Evolutionary conservation across 1,140 invertebrate genomes (phyloP), one percentile per base, ranked within the genome.

Genomic region (Euura lappo): DNA sequence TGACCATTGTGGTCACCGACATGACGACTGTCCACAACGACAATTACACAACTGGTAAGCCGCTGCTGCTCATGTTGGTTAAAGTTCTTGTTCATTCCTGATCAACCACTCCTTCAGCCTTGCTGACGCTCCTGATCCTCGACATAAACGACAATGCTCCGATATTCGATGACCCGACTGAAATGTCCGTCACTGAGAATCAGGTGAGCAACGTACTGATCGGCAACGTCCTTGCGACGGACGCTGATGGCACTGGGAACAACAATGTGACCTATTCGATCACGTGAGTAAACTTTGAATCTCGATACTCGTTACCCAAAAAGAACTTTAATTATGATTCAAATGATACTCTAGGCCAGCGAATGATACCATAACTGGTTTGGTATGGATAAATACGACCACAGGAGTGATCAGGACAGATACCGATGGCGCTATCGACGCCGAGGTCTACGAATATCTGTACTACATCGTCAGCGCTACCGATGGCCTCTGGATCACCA

Each of bases 401-500:
- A 81, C 84, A 2, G 90, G 90, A 10, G 83, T 87, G 75, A 77
- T 91, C 8, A 79, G 78, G 8, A 87, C 89, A 4, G 75, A 83
- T 47, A 69, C 74, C 8, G 74, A 81, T 51, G 77, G 78, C n/a
- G 81, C 80, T 2, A 89, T 91, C 51, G 87, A 90, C 77, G 88
- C 88, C 4, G 90, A 90, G 73, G 75, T 67, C 6, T 73, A 83
- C 66, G 69, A 85, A 65, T 60, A 60, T 60, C 80, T 91, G 7
- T 81, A 84, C 74, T 90, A 90, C 78, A 86, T 80, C 0, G 81
- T 90, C 3, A 79, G 79, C 0, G 87, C 89, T 6, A 88, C 83
- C 64, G 89, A 90, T 75, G 68, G 80, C 5, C 83, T 85, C 70
- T 78, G 77, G 45, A 78, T 80, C 44, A 82, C 79, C 11, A 71